phyloP scores from a whole-genome alignment of 2,888 invertebrate species.

The Cacoxenus indagator region DNA sequence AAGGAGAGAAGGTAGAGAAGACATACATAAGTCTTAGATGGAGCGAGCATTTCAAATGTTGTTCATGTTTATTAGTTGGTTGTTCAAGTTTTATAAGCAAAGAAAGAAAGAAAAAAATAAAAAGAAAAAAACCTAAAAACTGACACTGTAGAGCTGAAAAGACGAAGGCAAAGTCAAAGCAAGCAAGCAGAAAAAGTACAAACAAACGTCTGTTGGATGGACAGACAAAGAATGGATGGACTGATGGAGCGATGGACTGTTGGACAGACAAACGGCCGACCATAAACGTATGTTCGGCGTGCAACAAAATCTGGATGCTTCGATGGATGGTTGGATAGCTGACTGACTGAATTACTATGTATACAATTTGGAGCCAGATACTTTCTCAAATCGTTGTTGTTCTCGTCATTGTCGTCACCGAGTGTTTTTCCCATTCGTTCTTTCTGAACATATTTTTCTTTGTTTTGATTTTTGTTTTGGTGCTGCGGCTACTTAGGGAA shows the following conservation, averaged over 20 bases:
- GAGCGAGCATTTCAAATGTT: conserved; percentile 18
- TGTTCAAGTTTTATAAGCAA: conserved; percentile 7
- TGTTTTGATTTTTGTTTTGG: background rate
- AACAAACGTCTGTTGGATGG: conserved; percentile 1
- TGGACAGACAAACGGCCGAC: background rate
- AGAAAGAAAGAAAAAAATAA: no score
- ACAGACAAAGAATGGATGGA: background rate
- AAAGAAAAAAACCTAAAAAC: conserved; percentile 6
- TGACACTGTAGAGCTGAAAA: background rate
- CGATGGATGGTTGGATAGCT: conserved; percentile 3
- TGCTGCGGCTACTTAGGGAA: no score
- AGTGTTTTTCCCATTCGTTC: background rate
- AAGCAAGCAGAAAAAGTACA: conserved; percentile 6
- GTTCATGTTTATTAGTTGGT: background rate
- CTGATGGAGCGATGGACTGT: background rate
- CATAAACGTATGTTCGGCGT: background rate
- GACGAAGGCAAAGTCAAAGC: background rate
- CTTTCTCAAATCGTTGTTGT: background rate
- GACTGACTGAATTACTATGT: conserved; percentile 1
- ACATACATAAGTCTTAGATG: background rate
- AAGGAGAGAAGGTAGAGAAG: background rate
- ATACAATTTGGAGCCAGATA: conserved; percentile 12
- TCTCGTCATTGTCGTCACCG: background rate
- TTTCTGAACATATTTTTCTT: background rate
- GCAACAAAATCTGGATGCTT: background rate